These are phyloP conservation scores for Catamblyrhynchus diadema DNA, from an alignment of 2,797 vertebrate species.

Conservation along the genomic window DNA sequence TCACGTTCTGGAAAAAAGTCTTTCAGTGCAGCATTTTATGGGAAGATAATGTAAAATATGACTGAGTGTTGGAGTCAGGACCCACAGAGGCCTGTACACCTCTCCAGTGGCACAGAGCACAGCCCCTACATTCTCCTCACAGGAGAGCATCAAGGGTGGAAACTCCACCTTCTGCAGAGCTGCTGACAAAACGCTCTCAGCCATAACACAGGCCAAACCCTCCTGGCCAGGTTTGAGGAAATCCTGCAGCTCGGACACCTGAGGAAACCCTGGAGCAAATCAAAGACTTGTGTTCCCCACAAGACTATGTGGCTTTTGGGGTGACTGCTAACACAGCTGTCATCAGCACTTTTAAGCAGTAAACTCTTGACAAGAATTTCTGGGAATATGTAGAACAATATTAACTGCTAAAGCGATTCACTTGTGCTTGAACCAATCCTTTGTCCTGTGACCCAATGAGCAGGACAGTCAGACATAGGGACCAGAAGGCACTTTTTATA, in stretches of 20 bases:
- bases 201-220: neutral
- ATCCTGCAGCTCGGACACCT: rapidly evolving
- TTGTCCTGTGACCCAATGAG: neutral
- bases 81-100: neutral
- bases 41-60: neutral
- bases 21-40: neutral
- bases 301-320: neutral
- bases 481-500: neutral
- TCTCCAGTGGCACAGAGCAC: neutral
- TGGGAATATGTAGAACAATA: neutral
- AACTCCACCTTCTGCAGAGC: rapidly evolving
- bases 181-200: neutral
- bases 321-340: neutral
- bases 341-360: neutral
- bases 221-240: neutral
- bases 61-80: neutral
- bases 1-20: neutral
- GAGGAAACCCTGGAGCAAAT: neutral
- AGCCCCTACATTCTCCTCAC: neutral
- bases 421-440: neutral
- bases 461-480: rapidly evolving
- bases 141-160: neutral
- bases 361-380: neutral
- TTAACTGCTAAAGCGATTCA: neutral
- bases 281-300: neutral